A percentile compares a stretch with the other conserved stretches of the same genome.
Conservation (phyloP, 2,888 invertebrate species). For the Campoletis raptor region DNA sequence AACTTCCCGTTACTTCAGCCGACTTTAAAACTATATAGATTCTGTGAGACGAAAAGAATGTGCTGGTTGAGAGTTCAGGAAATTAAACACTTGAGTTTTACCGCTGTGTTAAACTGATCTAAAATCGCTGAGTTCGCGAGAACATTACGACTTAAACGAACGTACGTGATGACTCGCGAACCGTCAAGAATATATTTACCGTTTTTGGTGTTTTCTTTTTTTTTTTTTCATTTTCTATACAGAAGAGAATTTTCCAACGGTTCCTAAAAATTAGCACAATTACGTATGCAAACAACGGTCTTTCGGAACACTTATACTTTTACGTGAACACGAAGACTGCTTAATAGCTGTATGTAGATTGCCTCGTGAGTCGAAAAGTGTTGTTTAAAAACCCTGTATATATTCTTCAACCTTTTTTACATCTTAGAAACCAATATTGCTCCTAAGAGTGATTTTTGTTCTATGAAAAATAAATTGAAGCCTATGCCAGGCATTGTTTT, state of each 20-base stretch:
- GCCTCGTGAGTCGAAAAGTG: neutral
- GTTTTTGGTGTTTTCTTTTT: neutral
- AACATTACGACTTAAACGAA: conserved; percentile 16
- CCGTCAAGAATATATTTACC: neutral
- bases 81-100: conserved; percentile 61
- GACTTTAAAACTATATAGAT: neutral
- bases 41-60: neutral
- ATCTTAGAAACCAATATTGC: neutral
- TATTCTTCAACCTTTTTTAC: neutral
- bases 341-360: neutral
- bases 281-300: neutral
- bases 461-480: neutral
- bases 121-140: conserved; percentile 41
- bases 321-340: neutral
- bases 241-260: neutral
- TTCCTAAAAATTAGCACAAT: conserved; percentile 7
- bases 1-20: conserved; percentile 2
- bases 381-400: neutral
- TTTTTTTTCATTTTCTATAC: neutral
- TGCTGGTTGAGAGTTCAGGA: conserved; percentile 21
- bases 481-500: neutral
- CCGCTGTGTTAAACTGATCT: conserved; percentile 46
- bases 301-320: neutral
- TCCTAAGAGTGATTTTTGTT: neutral
- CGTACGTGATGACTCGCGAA: conserved; percentile 9